Evolutionary conservation across 2,113 vertebrate species (phyloP).

Genomic region (Dolichotis patagonum): DNA sequence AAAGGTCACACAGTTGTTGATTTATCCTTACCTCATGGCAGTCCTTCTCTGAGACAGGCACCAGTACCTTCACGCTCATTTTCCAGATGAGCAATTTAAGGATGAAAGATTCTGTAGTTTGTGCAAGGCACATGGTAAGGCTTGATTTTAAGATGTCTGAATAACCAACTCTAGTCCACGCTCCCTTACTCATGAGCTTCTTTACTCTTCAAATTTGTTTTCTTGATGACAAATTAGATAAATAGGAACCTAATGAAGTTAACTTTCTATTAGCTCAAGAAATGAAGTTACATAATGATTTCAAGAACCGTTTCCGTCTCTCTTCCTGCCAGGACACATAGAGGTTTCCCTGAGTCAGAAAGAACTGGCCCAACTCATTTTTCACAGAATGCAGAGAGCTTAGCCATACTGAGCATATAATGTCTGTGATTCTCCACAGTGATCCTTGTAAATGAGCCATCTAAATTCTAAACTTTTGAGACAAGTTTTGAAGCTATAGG

Average conservation of each 20-base stretch:
- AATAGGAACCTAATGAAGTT: neutral
- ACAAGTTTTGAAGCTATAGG: neutral
- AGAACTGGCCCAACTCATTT: neutral
- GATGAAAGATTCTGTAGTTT: neutral
- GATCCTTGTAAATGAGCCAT: neutral
- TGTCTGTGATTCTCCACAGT: neutral
- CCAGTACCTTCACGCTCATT: neutral
- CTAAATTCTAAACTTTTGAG: neutral
- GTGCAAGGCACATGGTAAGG: neutral
- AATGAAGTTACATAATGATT: neutral
- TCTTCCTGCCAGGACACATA: neutral
- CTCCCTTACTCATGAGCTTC: neutral
- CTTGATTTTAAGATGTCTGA: neutral
- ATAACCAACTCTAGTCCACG: neutral
- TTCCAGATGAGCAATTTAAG: neutral
- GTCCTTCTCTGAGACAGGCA: neutral
- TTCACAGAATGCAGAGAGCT: neutral
- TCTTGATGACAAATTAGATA: neutral
- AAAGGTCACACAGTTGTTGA: neutral
- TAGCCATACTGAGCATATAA: neutral
- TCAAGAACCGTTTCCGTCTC: neutral
- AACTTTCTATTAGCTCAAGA: neutral
- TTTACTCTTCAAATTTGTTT: neutral
- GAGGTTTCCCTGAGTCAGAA: neutral
- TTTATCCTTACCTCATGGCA: neutral